phyloP scores from a whole-genome alignment of 2,797 vertebrate genomes.

The Micrastur ruficollis region DNA sequence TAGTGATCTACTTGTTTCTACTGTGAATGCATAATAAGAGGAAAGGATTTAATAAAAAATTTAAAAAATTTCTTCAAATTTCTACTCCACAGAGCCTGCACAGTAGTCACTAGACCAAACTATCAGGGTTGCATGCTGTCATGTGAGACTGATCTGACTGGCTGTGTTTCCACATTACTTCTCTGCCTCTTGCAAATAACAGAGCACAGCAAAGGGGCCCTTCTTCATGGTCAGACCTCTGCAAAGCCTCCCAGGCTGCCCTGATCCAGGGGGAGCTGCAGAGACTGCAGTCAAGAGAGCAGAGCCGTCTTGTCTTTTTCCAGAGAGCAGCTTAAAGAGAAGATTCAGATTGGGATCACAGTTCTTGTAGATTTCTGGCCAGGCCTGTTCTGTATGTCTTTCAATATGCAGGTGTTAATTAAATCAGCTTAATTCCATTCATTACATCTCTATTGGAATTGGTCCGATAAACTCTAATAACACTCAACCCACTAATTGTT shows the following conservation, averaged over 20 bases:
- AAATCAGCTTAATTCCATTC: constrained; percentile 38
- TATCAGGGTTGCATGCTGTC: neutral
- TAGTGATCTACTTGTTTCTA: neutral
- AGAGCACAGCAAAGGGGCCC: neutral
- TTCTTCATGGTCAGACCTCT: neutral
- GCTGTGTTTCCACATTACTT: neutral
- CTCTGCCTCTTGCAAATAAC: neutral
- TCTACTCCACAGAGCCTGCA: neutral
- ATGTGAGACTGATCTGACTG: neutral
- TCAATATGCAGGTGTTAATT: constrained; percentile 13
- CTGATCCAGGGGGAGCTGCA: neutral
- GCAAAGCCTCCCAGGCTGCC: neutral
- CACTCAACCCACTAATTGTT: neutral
- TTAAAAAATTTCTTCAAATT: neutral
- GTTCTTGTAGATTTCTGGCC: neutral
- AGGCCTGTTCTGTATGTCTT: neutral
- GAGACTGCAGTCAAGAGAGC: neutral
- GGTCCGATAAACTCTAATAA: constrained; percentile 4
- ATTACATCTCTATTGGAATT: neutral
- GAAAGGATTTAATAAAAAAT: neutral
- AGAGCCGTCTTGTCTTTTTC: neutral
- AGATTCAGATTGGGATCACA: neutral
- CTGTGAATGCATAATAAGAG: neutral
- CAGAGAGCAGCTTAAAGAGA: neutral
- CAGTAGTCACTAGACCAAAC: neutral